These are phyloP conservation scores for Podocnemis expansa DNA, from an alignment of 2,113 vertebrate genomes.

Conservation along the genomic window DNA sequence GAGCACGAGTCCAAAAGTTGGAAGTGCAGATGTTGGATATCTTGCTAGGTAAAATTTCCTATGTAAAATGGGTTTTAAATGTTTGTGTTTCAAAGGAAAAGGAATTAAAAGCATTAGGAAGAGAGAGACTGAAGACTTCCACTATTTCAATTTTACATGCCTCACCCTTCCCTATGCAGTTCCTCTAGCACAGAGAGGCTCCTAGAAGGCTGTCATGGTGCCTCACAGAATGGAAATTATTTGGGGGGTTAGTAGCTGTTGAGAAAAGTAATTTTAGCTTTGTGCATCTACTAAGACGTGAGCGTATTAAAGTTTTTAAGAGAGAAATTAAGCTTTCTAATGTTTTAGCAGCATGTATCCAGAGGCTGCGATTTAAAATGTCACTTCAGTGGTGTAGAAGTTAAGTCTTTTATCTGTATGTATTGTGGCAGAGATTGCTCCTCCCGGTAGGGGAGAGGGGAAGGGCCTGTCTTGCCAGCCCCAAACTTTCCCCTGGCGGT, in stretches of 20 bases:
- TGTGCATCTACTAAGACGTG: slow-evolving; percentile 9
- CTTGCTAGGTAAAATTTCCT: slow-evolving; percentile 51
- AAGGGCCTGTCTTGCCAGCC: no score
- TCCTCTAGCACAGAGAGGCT: slow-evolving; percentile 42
- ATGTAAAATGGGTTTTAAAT: slow-evolving; percentile 23
- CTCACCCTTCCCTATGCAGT: not conserved
- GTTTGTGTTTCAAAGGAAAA: slow-evolving; percentile 48
- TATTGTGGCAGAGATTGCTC: no score
- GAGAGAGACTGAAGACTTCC: slow-evolving; percentile 50
- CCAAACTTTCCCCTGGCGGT: no score
- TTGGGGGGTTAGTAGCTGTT: slow-evolving; percentile 56
- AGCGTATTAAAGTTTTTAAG: slow-evolving; percentile 55
- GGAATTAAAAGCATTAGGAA: slow-evolving; percentile 63
- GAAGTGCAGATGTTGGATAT: not conserved
- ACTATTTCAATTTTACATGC: slow-evolving; percentile 44
- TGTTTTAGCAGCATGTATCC: slow-evolving; percentile 34
- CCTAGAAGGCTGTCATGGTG: slow-evolving; percentile 55
- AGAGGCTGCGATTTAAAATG: slow-evolving; percentile 35
- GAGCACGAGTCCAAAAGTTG: not conserved
- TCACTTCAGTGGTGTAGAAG: slow-evolving; percentile 9
- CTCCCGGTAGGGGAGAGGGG: no score
- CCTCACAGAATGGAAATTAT: slow-evolving; percentile 51
- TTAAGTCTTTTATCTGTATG: slow-evolving; percentile 2
- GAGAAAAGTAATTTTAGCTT: slow-evolving; percentile 56
- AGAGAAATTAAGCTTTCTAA: slow-evolving; percentile 37